Percentiles rank a stretch among this genome's conserved stretches.
phyloP scores from a whole-genome alignment of 1,140 invertebrate genomes.

The Amphibalanus amphitrite region DNA sequence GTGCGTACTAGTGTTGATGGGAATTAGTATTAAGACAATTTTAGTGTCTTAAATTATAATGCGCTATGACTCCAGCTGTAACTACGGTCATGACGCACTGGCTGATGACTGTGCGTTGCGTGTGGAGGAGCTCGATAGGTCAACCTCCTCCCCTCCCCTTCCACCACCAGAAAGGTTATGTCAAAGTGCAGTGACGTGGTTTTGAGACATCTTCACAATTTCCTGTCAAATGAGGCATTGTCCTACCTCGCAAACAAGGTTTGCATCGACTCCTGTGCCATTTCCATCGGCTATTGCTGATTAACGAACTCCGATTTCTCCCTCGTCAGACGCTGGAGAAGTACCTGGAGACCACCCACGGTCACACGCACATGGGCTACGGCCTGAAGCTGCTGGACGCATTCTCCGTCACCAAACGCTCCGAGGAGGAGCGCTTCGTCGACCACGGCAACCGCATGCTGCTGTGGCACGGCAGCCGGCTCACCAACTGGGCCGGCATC shows the following conservation, averaged over 20 bases:
- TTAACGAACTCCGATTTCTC: background rate
- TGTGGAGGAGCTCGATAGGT: no score
- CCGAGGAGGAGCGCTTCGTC: constrained; percentile 20
- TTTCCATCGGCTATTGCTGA: background rate
- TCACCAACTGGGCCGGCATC: constrained; percentile 40
- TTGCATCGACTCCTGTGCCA: background rate
- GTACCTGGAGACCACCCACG: constrained; percentile 29
- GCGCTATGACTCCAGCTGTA: no score
- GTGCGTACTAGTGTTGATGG: no score
- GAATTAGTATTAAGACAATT: no score
- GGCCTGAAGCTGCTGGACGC: constrained; percentile 26
- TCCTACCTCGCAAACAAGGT: background rate
- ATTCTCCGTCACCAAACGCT: constrained; percentile 21
- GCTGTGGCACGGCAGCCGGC: constrained; percentile 40
- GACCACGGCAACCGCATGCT: constrained; percentile 25
- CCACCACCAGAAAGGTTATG: no score
- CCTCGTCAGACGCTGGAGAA: no score
- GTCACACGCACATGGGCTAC: constrained; percentile 28
- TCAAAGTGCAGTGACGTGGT: no score
- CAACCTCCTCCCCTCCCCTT: no score
- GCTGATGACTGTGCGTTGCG: no score
- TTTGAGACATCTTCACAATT: no score
- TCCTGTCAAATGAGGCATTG: background rate
- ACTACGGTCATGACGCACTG: no score
- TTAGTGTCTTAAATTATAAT: no score